Base-by-base conservation (phyloP, 1,140 invertebrate species). In the Lanistes nyassanus region DNA sequence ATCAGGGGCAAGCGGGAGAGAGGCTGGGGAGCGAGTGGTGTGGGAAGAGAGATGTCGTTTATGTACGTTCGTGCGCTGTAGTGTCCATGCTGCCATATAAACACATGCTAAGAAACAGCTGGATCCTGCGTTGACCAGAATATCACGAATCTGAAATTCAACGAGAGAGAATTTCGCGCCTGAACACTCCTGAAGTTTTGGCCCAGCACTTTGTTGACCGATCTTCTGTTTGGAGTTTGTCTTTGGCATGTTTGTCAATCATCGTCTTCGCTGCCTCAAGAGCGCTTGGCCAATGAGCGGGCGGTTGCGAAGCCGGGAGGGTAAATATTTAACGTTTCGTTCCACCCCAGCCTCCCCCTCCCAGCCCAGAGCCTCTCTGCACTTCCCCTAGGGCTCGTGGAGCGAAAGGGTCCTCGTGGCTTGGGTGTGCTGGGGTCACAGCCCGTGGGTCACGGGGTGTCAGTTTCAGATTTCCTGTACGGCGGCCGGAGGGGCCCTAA, bases 301-400 rank as follows among this genome's bases (percentile, higher is more conserved):
- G n/a, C 56, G 56, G n/a, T 9, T 31, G 42, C 42, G 5, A 47
- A 47, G 19, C 51, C 68, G 26, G 19, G 68, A 36, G 39, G 51
- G 68, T 71, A 71, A 71, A 71, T 71, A 71, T 71, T 71, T 71
- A 71, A 71, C 68, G 53, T 71, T 58, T 31, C 47, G 36, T 71
- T 58, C 51, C 53, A 56, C 26, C 68, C 67, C 67, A 21, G 21
- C 0, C 9, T 11, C 65, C 65, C 3, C 65, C 13, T 36, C 36
- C 26, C 42, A 47, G 9, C 42, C n/a, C n/a, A n/a, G n/a, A n/a
- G n/a, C n/a, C n/a, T n/a, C n/a, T n/a, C n/a, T n/a, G n/a, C n/a
- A n/a, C n/a, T n/a, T n/a, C n/a, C 42, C 42, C 19, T 16, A 47
- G 42, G 42, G 42, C 9, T 53, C n/a, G 42, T n/a, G 67, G 42